Evolutionary conservation across 2,113 vertebrate species (phyloP), one percentile per base, ranked within the genome.

Genomic region (Heteronetta atricapilla): DNA sequence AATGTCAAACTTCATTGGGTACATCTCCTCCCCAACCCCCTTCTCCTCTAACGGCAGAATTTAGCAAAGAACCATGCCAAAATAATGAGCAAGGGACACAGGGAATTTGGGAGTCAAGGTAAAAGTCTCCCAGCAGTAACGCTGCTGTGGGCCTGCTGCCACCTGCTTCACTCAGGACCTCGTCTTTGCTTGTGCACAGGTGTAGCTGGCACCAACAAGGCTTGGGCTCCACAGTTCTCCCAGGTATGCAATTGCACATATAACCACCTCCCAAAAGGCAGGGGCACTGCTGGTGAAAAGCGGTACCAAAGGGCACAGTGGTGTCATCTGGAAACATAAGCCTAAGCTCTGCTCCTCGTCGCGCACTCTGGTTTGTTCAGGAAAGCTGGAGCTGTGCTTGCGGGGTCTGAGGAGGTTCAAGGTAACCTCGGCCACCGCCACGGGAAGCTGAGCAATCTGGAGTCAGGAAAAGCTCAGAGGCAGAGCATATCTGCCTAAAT

Each of bases 1-100:
- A 96, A 95, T 97, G 97, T 98, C 97, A 97, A 95, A 97, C 94
- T 96, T 89, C 90, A 89, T 91, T 63, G 89, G 95, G 86, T 91
- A 96, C 2, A 2, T 96, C 80, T 90, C 82, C 84, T 96, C 22
- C 17, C 67, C 68, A 52, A 56, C 86, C 13, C 5, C 50, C 48
- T 73, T 66, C 36, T 33, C 90, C 82, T 82, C 50, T 74, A 97
- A 94, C 73, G 93, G 96, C 95, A 95, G 93, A 97, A 95, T 95
- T 96, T 96, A 97, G 92, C 93, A 95, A 96, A 96, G 93, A 96
- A 90, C 88, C 0, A 20, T 90, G 94, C 94, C 96, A 98, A 95
- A 96, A 96, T 92, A 96, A 96, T 84, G 93, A 96, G 69, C 4
- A 2, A 95, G 95, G 95, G 87, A 96, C 59, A 66, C 78, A 73